These are phyloP conservation scores for Capitulum mitella DNA, from an alignment of 2,888 invertebrate genomes.

Conservation along the genomic window DNA sequence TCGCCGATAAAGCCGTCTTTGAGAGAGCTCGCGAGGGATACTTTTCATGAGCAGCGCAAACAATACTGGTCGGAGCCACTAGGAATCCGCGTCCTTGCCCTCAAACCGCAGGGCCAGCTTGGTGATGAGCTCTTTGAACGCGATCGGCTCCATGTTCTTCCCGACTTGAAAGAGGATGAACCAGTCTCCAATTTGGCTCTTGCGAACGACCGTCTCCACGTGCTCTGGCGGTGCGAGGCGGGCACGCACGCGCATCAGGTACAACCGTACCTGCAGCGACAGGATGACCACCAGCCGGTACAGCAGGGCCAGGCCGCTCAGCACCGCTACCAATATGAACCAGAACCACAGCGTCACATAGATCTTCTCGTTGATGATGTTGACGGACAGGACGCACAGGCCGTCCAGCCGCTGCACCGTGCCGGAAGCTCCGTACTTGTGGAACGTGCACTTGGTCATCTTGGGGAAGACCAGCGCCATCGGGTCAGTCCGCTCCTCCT, in stretches of 20 bases:
- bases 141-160: slow-evolving; percentile 70
- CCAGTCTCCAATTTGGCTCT: slow-evolving; percentile 74
- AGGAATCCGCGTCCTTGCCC: neutral
- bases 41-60: too few species aligned
- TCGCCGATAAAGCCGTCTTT: too few species aligned
- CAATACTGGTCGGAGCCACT: too few species aligned
- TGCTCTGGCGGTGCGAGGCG: slow-evolving; percentile 61
- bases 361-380: slow-evolving; percentile 86
- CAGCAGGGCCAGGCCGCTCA: slow-evolving; percentile 68
- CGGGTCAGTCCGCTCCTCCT: slow-evolving; percentile 56
- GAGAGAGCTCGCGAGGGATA: too few species aligned
- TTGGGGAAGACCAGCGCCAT: slow-evolving; percentile 65
- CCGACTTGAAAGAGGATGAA: slow-evolving; percentile 72
- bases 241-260: slow-evolving; percentile 71
- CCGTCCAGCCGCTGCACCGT: slow-evolving; percentile 78
- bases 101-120: slow-evolving; percentile 51
- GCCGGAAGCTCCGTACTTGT: slow-evolving; percentile 80
- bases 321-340: slow-evolving; percentile 59
- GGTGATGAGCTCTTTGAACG: slow-evolving; percentile 75
- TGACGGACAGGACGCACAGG: slow-evolving; percentile 81
- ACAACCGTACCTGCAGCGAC: slow-evolving; percentile 67
- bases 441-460: slow-evolving; percentile 79
- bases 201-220: slow-evolving; percentile 68
- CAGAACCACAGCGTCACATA: slow-evolving; percentile 45
- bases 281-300: slow-evolving; percentile 62